Conservation (phyloP, 2,113 vertebrate genomes). For the Odobenus rosmarus region DNA sequence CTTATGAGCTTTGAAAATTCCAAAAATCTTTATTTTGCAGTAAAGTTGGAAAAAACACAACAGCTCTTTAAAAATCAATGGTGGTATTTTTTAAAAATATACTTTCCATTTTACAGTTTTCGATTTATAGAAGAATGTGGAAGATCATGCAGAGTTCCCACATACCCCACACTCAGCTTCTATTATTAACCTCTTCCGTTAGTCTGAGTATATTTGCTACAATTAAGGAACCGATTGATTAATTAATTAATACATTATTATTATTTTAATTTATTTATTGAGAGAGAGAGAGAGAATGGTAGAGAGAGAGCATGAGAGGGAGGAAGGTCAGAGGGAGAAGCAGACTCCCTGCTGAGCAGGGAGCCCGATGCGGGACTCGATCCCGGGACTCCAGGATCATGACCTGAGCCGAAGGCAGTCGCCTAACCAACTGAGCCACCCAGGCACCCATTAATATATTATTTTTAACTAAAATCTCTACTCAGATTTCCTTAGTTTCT, state of each 20-base stretch:
- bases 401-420: too few relatives aligned
- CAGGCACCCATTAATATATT: rapidly evolving
- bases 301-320: too few relatives aligned
- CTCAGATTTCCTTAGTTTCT: neutral
- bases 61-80: neutral
- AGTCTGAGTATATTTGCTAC: neutral
- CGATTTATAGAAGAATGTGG: neutral
- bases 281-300: too few relatives aligned
- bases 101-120: neutral
- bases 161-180: rapidly evolving
- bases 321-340: too few relatives aligned
- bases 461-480: rapidly evolving
- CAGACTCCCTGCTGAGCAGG: too few relatives aligned
- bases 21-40: neutral
- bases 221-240: neutral
- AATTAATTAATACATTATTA: too few relatives aligned
- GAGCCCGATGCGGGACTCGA: too few relatives aligned
- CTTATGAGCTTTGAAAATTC: neutral
- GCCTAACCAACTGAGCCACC: too few relatives aligned
- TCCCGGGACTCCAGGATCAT: too few relatives aligned
- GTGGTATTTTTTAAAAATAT: neutral
- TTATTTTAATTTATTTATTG: too few relatives aligned
- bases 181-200: rapidly evolving
- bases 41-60: neutral
- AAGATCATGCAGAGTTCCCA: neutral